A percentile compares a stretch with the other conserved stretches of the same genome.
Conservation (phyloP, 2,797 vertebrate genomes). For the Amniataba percoides region DNA sequence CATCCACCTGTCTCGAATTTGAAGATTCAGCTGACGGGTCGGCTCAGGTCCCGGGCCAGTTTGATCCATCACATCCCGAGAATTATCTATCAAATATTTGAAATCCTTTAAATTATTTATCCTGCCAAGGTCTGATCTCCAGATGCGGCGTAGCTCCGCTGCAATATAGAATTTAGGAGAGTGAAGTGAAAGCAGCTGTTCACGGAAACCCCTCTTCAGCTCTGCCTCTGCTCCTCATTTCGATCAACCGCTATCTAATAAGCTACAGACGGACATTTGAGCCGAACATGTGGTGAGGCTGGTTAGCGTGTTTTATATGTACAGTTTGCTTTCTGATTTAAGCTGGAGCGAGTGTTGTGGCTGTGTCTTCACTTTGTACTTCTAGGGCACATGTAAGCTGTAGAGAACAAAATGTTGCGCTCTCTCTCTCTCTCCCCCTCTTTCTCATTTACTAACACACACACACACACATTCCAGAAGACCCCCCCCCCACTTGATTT, state of each 20-base stretch:
- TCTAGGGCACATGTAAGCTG: slow-evolving; percentile 49
- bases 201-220: slow-evolving; percentile 35
- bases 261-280: slow-evolving; percentile 67
- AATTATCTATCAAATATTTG: slow-evolving; percentile 71
- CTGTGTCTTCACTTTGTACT: slow-evolving; percentile 40
- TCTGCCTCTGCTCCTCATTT: slow-evolving; percentile 68
- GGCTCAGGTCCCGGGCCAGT: slow-evolving; percentile 27
- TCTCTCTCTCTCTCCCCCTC: not conserved
- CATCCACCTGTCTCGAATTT: slow-evolving; percentile 25
- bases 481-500: slow-evolving; percentile 8
- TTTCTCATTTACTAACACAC: not conserved
- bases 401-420: slow-evolving; percentile 2
- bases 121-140: slow-evolving; percentile 56
- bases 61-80: slow-evolving; percentile 60
- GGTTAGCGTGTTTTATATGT: slow-evolving; percentile 60
- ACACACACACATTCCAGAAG: slow-evolving; percentile 18
- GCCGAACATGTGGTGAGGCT: slow-evolving; percentile 66
- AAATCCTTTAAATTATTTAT: slow-evolving; percentile 73
- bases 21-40: not conserved
- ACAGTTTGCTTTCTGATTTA: slow-evolving; percentile 64
- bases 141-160: slow-evolving; percentile 44
- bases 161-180: slow-evolving; percentile 47
- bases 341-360: slow-evolving; percentile 54
- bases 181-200: slow-evolving; percentile 77
- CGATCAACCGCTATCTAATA: slow-evolving; percentile 64